Evolutionary conservation across 1,140 invertebrate species (phyloP).

Genomic region (Maniola jurtina): DNA sequence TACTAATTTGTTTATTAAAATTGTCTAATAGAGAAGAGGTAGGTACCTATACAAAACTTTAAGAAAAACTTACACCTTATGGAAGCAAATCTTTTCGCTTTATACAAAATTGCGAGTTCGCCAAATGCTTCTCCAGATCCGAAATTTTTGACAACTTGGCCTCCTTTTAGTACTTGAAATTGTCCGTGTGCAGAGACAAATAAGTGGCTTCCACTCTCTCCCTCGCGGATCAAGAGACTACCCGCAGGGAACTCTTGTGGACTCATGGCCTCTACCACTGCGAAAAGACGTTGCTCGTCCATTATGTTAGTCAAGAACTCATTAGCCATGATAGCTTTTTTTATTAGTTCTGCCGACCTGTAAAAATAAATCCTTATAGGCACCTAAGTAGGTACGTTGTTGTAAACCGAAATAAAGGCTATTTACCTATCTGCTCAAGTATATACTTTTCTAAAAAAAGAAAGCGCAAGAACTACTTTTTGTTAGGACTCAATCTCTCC

Average conservation of each 20-base stretch:
- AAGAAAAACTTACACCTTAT: constrained; percentile 83
- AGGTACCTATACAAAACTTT: too few species aligned
- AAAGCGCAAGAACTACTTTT: too few species aligned
- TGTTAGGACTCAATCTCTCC: too few species aligned
- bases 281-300: constrained; percentile 89
- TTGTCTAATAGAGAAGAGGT: too few species aligned
- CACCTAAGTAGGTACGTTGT: too few species aligned
- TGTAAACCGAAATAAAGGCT: too few species aligned
- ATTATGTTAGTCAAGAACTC: constrained; percentile 95
- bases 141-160: constrained; percentile 87
- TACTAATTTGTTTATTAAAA: too few species aligned
- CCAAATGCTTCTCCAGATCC: constrained; percentile 94
- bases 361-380: constrained; percentile 7
- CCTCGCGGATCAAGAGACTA: constrained; percentile 92
- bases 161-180: constrained; percentile 91
- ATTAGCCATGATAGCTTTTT: constrained; percentile 87
- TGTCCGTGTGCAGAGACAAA: constrained; percentile 91
- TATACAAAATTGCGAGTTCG: constrained; percentile 95
- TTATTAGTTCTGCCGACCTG: constrained; percentile 79
- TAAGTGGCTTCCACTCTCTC: constrained; percentile 88
- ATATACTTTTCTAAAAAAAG: too few species aligned
- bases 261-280: constrained; percentile 96
- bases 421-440: too few species aligned
- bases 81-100: constrained; percentile 92
- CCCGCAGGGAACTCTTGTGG: constrained; percentile 86